Evolutionary conservation across 2,113 vertebrate genomes (phyloP).

Genomic region (Ramphastos sulfuratus): DNA sequence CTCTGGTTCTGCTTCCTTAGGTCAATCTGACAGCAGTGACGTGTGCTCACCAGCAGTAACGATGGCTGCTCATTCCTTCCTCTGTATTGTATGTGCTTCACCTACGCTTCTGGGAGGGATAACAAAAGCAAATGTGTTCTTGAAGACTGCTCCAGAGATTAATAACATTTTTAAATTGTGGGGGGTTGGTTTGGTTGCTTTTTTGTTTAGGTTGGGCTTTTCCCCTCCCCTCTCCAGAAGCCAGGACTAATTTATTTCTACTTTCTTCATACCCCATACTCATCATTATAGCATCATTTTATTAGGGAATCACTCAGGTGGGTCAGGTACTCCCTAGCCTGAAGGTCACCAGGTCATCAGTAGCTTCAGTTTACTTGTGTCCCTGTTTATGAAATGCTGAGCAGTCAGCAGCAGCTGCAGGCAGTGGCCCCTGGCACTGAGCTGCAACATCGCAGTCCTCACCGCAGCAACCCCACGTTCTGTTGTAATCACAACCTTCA

Average conservation of each 20-base stretch:
- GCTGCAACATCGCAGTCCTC: background rate
- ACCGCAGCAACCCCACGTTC: fast-evolving
- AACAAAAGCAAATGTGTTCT: background rate
- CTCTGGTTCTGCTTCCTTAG: background rate
- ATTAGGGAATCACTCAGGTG: background rate
- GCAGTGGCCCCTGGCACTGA: background rate
- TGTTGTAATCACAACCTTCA: background rate
- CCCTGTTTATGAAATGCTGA: background rate
- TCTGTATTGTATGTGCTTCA: background rate
- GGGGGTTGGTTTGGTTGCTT: no score
- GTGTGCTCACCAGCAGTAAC: fast-evolving
- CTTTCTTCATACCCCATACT: background rate
- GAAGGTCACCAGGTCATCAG: background rate
- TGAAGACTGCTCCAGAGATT: background rate
- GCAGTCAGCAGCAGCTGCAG: background rate
- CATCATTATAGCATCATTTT: background rate
- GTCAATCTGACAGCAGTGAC: background rate
- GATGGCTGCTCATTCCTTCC: background rate
- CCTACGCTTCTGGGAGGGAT: background rate
- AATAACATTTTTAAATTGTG: background rate
- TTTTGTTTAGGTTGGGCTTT: no score
- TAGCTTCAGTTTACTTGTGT: background rate
- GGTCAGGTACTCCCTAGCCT: background rate
- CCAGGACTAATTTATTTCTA: background rate
- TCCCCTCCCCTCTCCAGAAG: background rate